Percentiles rank a stretch among this genome's conserved stretches.
phyloP scores from a whole-genome alignment of 2,888 invertebrate species.

The Brachyopa scutellaris region DNA sequence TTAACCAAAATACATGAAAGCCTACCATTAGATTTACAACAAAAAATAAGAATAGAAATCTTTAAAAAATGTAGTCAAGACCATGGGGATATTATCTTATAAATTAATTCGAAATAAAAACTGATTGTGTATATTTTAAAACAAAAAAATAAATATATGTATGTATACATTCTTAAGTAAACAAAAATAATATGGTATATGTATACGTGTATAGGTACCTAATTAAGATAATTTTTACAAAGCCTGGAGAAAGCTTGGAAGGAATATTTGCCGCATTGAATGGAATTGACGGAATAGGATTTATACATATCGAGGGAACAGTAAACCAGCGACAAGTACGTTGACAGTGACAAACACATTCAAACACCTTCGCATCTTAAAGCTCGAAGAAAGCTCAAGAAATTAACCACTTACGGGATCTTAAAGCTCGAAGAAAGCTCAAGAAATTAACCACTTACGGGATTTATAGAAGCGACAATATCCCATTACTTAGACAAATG shows the following conservation, averaged over 20 bases:
- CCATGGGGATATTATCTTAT: background rate
- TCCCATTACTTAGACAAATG: no score
- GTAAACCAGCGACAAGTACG: no score
- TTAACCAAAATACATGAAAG: conserved; percentile 34
- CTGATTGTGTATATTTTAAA: background rate
- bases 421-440: no score
- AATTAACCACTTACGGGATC: no score
- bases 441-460: no score
- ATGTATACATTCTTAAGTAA: background rate
- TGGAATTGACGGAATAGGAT: background rate
- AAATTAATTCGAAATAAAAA: background rate
- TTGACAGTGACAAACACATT: no score
- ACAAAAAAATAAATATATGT: conserved; percentile 21
- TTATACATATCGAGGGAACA: no score
- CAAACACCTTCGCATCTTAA: no score
- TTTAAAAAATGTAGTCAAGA: background rate
- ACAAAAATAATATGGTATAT: no score
- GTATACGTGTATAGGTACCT: background rate
- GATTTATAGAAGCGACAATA: no score
- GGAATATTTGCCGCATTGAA: background rate
- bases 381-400: no score
- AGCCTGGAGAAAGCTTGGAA: background rate
- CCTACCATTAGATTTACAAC: conserved; percentile 61
- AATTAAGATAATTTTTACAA: conserved; percentile 4
- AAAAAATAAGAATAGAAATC: conserved; percentile 49